phyloP scores from a whole-genome alignment of 2,888 invertebrate species.

The Drosophila birchii region DNA sequence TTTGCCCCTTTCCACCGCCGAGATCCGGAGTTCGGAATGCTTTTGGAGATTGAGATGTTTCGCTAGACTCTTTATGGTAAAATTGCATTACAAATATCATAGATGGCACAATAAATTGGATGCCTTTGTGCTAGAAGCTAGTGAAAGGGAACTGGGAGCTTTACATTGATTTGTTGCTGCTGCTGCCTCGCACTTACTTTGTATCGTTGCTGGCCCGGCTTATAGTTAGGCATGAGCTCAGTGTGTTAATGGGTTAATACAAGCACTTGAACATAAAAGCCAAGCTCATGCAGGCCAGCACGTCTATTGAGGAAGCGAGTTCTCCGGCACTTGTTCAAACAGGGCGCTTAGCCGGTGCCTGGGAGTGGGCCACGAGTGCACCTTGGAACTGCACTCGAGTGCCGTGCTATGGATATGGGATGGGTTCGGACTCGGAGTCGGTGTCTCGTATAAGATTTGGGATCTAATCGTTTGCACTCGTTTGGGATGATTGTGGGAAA shows the following conservation, averaged over 20 bases:
- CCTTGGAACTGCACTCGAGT: conserved; percentile 40
- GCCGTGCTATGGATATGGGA: conserved; percentile 39
- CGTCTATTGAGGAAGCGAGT: conserved; percentile 51
- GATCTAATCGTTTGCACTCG: conserved; percentile 12
- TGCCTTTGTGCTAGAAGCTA: conserved; percentile 45
- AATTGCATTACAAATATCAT: conserved; percentile 47
- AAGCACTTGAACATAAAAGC: conserved; percentile 53
- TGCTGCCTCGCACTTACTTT: conserved; percentile 4
- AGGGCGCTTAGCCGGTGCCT: conserved; percentile 38
- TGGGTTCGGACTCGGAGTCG: conserved; percentile 15
- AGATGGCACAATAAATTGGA: conserved; percentile 16
- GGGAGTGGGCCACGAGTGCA: conserved; percentile 41
- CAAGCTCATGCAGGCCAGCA: conserved; percentile 29
- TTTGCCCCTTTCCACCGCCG: conserved; percentile 15
- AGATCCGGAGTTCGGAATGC: conserved; percentile 13
- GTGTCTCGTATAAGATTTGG: neutral
- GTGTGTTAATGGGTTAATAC: conserved; percentile 56
- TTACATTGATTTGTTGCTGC: conserved; percentile 8
- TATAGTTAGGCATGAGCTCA: conserved; percentile 64
- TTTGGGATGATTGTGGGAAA: conserved; percentile 21
- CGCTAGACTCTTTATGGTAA: conserved; percentile 51
- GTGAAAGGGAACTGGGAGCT: conserved; percentile 62
- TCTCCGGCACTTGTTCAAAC: conserved; percentile 42
- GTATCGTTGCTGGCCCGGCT: conserved; percentile 28
- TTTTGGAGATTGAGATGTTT: conserved; percentile 58